A percentile compares a stretch with the other conserved stretches of the same genome.
These are phyloP conservation scores for Abrostola triplasia DNA, from an alignment of 2,888 invertebrate genomes.

Conservation along the genomic window DNA sequence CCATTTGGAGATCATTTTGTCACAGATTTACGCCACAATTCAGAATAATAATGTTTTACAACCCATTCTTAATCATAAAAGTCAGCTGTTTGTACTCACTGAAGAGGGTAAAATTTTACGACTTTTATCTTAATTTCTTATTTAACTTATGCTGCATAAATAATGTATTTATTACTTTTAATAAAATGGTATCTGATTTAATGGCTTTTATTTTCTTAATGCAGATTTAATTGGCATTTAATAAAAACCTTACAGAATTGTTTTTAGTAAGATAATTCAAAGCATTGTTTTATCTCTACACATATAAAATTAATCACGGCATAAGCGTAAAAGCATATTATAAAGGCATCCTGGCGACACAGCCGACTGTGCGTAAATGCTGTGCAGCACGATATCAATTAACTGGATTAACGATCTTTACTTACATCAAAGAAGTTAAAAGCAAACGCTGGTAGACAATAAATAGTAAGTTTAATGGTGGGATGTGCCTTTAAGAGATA, in stretches of 20 bases:
- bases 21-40: conserved; percentile 8
- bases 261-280: neutral
- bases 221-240: conserved; percentile 3
- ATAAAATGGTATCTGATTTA: conserved; percentile 3
- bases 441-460: conserved; percentile 48
- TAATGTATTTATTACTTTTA: conserved; percentile 15
- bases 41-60: conserved; percentile 7
- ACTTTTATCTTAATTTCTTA: conserved; percentile 41
- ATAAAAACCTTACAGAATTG: conserved; percentile 31
- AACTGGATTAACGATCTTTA: conserved; percentile 38
- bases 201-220: neutral
- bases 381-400: conserved; percentile 40
- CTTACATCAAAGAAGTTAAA: conserved; percentile 54
- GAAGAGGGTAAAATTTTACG: conserved; percentile 31
- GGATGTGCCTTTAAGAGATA: conserved; percentile 52
- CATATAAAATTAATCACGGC: conserved; percentile 10
- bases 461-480: conserved; percentile 53
- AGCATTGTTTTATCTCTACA: neutral
- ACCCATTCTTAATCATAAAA: conserved; percentile 25
- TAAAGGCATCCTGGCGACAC: conserved; percentile 24
- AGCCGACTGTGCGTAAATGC: conserved; percentile 22
- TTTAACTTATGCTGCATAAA: conserved; percentile 27
- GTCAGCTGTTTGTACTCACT: conserved; percentile 28
- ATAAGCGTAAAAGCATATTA: conserved; percentile 5
- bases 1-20: conserved; percentile 23